phyloP scores from a whole-genome alignment of 2,797 vertebrate species.

The Distichodus sexfasciatus region DNA sequence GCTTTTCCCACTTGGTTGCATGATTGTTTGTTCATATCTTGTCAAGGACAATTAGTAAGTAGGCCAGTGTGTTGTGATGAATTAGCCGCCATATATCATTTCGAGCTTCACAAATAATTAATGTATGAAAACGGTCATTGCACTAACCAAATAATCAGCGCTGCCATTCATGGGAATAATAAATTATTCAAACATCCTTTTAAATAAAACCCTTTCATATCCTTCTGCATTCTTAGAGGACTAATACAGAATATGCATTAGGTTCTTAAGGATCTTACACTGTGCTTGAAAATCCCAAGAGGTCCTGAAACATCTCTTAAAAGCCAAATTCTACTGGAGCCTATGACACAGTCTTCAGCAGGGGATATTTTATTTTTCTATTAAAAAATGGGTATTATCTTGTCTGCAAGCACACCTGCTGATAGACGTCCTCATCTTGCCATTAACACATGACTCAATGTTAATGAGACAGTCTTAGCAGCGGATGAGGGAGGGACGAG shows the following conservation, averaged over 20 bases:
- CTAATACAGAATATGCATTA: too few species aligned
- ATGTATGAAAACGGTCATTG: not conserved
- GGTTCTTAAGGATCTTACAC: too few species aligned
- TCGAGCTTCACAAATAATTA: conserved; percentile 2
- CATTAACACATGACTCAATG: conserved; percentile 21
- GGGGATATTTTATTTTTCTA: not conserved
- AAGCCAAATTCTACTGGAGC: not conserved
- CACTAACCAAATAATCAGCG: not conserved
- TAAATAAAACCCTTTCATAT: not conserved
- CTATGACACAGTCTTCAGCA: not conserved
- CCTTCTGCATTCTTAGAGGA: too few species aligned
- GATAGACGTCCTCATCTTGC: conserved; percentile 38
- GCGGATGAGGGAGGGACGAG: not conserved
- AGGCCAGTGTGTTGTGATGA: not conserved
- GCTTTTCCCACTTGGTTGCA: not conserved
- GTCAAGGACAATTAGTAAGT: conserved; percentile 6
- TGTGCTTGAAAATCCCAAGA: too few species aligned
- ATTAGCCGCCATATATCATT: not conserved
- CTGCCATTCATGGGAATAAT: conserved; percentile 2
- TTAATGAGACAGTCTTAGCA: conserved; percentile 22
- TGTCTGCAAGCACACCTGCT: conserved; percentile 4
- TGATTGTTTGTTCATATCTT: not conserved
- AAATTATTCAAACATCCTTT: too few species aligned
- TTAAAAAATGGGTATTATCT: not conserved
- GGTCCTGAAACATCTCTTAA: not conserved